Evolutionary conservation across 2,113 vertebrate genomes (phyloP).

Genomic region (Xiphophorus hellerii): DNA sequence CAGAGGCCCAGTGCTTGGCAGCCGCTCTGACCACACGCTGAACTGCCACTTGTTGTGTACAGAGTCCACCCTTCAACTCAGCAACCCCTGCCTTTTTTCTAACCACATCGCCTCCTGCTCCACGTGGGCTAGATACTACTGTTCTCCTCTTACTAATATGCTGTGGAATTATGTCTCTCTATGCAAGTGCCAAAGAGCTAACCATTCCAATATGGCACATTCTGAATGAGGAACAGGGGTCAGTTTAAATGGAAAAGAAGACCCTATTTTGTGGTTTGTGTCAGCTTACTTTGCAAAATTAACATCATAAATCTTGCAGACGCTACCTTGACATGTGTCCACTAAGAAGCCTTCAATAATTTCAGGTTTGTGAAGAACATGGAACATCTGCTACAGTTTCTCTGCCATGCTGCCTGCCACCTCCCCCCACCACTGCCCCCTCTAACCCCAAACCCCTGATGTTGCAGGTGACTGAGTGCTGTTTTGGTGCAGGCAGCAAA

Average conservation of each 20-base stretch:
- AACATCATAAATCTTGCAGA: conserved; percentile 37
- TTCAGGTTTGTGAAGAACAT: conserved; percentile 10
- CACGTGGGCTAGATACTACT: conserved; percentile 56
- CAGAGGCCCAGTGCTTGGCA: conserved; percentile 77
- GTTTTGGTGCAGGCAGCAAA: conserved; percentile 52
- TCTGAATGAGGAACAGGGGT: conserved; percentile 40
- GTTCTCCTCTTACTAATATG: conserved; percentile 61
- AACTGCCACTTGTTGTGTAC: conserved; percentile 81
- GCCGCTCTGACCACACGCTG: conserved; percentile 80
- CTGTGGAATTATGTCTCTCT: conserved; percentile 62
- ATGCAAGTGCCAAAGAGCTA: conserved; percentile 31
- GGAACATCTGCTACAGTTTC: conserved; percentile 42
- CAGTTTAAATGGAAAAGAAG: conserved; percentile 50
- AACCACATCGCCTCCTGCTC: conserved; percentile 70
- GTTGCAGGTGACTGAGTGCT: conserved; percentile 58
- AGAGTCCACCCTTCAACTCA: conserved; percentile 55
- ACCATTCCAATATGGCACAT: conserved; percentile 54
- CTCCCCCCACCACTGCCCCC: too few species aligned
- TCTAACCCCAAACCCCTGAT: conserved; percentile 24
- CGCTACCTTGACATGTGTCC: conserved; percentile 5
- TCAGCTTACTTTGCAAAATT: conserved; percentile 37
- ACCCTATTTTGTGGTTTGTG: conserved; percentile 47
- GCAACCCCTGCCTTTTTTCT: conserved; percentile 58
- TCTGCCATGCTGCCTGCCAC: conserved; percentile 24
- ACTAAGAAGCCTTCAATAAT: conserved; percentile 17